Percentiles rank a stretch among this genome's conserved stretches.
These are phyloP conservation scores for Petrophora chlorosata DNA, from an alignment of 2,888 invertebrate genomes.

Conservation along the genomic window DNA sequence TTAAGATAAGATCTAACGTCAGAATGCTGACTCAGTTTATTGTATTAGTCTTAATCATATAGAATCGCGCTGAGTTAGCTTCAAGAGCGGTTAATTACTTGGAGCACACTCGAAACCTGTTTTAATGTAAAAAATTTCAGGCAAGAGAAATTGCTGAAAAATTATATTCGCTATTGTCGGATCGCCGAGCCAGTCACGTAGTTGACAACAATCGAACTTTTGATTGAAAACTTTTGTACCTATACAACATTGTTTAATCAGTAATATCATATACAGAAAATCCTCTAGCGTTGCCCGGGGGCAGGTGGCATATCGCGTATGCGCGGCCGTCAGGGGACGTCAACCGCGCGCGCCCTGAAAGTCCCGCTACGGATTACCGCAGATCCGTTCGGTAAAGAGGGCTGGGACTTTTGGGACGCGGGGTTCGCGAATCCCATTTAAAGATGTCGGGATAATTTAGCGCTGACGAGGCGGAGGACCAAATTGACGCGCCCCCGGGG, in stretches of 20 bases:
- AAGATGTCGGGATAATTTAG: slow-evolving; percentile 82
- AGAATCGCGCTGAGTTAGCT: too few relatives aligned
- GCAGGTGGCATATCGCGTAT: slow-evolving; percentile 68
- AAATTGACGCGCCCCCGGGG: slow-evolving; percentile 78
- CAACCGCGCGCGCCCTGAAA: slow-evolving; percentile 53
- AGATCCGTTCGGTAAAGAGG: slow-evolving; percentile 56
- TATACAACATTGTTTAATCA: slow-evolving; percentile 24
- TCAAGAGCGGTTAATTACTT: too few relatives aligned
- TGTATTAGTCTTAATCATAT: too few relatives aligned
- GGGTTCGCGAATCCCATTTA: slow-evolving; percentile 81
- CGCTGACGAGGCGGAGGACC: slow-evolving; percentile 77
- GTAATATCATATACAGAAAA: slow-evolving; percentile 29
- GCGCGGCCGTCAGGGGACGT: slow-evolving; percentile 57
- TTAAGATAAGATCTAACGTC: slow-evolving; percentile 25
- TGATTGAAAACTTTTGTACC: slow-evolving; percentile 20
- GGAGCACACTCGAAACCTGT: too few relatives aligned
- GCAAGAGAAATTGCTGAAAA: slow-evolving; percentile 5
- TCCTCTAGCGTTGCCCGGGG: slow-evolving; percentile 43
- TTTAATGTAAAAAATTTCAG: background rate
- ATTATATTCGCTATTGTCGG: slow-evolving; percentile 10
- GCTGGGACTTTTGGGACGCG: slow-evolving; percentile 64
- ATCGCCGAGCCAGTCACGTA: slow-evolving; percentile 17
- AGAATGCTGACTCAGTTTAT: slow-evolving; percentile 14
- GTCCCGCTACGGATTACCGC: slow-evolving; percentile 54
- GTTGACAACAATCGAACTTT: slow-evolving; percentile 23